A percentile compares a stretch with the other conserved stretches of the same genome.
Conservation (phyloP, 2,113 vertebrate species). For the Origma solitaria region DNA sequence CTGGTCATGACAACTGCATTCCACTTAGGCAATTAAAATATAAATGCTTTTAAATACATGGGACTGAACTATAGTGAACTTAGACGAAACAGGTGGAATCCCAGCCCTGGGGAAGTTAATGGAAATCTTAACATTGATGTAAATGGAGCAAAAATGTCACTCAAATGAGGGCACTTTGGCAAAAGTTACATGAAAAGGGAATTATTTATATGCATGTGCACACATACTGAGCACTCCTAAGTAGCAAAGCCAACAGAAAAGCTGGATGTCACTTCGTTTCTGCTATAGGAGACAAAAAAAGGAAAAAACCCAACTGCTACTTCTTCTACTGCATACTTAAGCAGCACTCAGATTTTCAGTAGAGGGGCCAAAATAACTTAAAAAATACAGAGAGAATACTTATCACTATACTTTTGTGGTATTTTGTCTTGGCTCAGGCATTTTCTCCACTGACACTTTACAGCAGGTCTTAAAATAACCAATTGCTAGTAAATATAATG, state of each 20-base stretch:
- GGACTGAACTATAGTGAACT: not conserved
- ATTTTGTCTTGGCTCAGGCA: not conserved
- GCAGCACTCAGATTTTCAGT: not conserved
- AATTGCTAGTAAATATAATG: not conserved
- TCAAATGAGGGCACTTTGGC: not conserved
- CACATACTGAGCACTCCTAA: not conserved
- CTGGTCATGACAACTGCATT: not conserved
- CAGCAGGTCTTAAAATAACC: not conserved
- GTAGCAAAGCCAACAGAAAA: not conserved
- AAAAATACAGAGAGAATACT: not conserved
- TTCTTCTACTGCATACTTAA: not conserved
- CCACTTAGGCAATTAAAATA: conserved; percentile 23
- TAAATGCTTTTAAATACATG: conserved; percentile 17
- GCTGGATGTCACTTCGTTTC: not conserved
- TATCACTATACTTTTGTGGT: not conserved
- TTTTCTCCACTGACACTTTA: not conserved
- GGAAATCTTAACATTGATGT: not conserved
- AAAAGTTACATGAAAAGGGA: not conserved
- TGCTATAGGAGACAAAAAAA: not conserved
- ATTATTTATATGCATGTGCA: not conserved
- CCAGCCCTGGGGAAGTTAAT: not conserved
- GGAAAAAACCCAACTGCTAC: not conserved
- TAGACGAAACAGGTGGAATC: not conserved
- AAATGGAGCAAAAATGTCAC: conserved; percentile 12
- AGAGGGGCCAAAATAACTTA: not conserved